phyloP scores from a whole-genome alignment of 2,113 vertebrate genomes.

The Ailurus styani region DNA sequence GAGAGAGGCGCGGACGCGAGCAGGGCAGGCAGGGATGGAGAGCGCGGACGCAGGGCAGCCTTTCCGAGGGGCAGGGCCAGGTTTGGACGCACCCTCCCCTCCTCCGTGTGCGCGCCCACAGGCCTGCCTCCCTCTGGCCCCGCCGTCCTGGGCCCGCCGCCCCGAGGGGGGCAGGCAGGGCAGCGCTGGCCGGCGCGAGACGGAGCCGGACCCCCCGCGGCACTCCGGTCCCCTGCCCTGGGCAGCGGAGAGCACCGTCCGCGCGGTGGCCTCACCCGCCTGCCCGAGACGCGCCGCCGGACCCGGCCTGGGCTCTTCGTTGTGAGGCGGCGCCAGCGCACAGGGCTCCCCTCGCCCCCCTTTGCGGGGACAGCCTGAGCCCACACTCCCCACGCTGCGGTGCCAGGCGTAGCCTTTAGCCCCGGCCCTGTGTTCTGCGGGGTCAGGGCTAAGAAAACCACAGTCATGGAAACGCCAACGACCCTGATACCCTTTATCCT shows the following conservation, averaged over 20 bases:
- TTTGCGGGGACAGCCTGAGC: rapidly evolving
- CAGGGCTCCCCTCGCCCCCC: no score
- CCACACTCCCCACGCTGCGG: no score
- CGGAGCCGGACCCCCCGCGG: neutral
- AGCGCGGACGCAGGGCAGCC: no score
- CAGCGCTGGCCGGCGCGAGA: rapidly evolving
- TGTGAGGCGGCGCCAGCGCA: neutral
- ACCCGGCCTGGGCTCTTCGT: neutral
- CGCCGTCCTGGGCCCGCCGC: neutral
- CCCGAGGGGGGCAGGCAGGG: rapidly evolving
- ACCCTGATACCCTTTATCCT: neutral
- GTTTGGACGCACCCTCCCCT: no score
- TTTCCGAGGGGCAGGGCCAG: no score
- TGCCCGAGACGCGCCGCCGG: no score
- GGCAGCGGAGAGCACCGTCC: rapidly evolving
- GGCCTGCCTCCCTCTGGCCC: neutral
- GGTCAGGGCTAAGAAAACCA: neutral
- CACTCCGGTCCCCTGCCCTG: no score
- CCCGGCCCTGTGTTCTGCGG: no score
- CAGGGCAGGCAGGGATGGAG: no score
- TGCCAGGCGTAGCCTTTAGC: neutral
- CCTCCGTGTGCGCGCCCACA: no score
- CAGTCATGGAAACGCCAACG: neutral
- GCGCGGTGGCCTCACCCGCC: rapidly evolving
- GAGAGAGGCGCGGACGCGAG: rapidly evolving